phyloP scores from a whole-genome alignment of 2,797 vertebrate genomes.

The Octomys mimax region DNA sequence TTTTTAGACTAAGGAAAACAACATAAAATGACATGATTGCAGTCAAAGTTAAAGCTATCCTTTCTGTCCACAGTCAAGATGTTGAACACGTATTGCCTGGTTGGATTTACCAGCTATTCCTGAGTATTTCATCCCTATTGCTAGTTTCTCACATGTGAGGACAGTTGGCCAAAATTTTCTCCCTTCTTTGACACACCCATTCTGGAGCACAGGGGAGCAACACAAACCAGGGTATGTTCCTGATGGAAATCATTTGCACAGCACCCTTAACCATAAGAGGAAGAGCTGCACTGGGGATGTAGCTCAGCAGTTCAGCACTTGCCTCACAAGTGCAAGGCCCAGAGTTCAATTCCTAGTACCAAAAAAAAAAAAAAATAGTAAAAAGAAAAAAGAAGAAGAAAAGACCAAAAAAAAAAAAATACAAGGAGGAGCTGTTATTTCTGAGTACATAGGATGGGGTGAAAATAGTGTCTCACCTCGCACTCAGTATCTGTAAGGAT shows the following conservation, averaged over 20 bases:
- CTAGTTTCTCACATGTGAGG: background rate
- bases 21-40: background rate
- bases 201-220: too few relatives aligned
- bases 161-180: too few relatives aligned
- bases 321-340: too few relatives aligned
- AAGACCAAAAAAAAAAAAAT: too few relatives aligned
- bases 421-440: background rate
- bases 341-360: too few relatives aligned
- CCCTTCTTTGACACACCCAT: too few relatives aligned
- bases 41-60: too few relatives aligned
- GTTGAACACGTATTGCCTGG: background rate
- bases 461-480: background rate
- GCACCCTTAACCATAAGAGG: background rate
- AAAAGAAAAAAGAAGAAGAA: too few relatives aligned
- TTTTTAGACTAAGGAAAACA: background rate
- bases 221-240: background rate
- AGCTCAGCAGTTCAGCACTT: too few relatives aligned
- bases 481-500: background rate
- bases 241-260: background rate
- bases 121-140: background rate
- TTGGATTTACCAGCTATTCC: background rate
- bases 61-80: background rate
- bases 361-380: too few relatives aligned
- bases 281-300: background rate
- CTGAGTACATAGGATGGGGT: rapidly evolving